Conservation (phyloP, 1,140 invertebrate genomes). For the Brachionus manjavacas region DNA sequence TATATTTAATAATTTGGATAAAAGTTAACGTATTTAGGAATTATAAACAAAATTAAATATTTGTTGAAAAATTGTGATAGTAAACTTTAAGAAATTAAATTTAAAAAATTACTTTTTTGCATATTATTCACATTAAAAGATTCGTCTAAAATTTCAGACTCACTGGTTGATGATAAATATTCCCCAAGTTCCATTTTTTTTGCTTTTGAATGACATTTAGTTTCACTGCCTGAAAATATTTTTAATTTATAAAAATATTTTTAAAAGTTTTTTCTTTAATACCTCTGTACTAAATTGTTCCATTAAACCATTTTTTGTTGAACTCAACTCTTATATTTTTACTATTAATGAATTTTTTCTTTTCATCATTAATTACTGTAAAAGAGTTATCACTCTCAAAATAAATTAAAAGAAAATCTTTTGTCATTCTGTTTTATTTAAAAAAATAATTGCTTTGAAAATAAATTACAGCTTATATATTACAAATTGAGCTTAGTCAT, state of each 20-base stretch:
- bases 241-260: neutral
- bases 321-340: neutral
- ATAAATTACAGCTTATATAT: neutral
- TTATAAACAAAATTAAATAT: neutral
- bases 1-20: neutral
- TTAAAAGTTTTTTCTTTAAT: neutral
- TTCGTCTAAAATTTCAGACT: neutral
- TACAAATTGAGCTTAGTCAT: neutral
- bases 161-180: neutral
- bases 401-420: neutral
- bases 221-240: neutral
- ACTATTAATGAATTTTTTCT: neutral
- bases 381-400: too few species aligned
- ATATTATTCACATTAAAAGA: neutral
- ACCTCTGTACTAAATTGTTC: neutral
- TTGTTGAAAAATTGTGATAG: neutral
- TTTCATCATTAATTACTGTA: neutral
- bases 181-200: too few species aligned
- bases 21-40: neutral
- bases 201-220: too few species aligned
- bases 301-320: neutral
- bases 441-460: constrained; percentile 9
- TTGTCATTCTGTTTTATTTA: neutral
- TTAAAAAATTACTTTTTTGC: neutral
- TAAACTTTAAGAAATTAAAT: neutral